These are phyloP conservation scores for Catamblyrhynchus diadema DNA, from an alignment of 2,797 vertebrate genomes.

Conservation along the genomic window DNA sequence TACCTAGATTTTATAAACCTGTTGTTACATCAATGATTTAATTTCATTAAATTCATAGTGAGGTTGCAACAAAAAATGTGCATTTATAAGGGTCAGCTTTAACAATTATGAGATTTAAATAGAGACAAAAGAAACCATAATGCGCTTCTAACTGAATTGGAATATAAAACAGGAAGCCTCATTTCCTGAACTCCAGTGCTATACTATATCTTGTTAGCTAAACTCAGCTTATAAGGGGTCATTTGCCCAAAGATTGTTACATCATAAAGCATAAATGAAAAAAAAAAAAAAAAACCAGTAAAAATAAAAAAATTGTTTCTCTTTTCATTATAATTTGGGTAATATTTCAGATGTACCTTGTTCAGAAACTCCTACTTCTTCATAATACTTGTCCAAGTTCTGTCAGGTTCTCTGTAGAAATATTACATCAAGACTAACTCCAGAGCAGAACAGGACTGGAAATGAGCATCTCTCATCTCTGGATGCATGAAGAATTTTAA, in stretches of 20 bases:
- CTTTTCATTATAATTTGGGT: background rate
- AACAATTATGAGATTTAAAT: constrained; percentile 30
- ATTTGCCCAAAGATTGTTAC: background rate
- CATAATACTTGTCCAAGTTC: background rate
- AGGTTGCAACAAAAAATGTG: background rate
- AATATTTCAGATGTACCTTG: background rate
- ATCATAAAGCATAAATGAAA: background rate
- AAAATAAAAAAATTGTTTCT: background rate
- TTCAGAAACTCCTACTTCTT: background rate
- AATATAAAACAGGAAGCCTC: background rate
- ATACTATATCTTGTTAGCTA: background rate
- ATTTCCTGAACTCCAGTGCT: constrained; percentile 16
- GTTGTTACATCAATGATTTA: background rate
- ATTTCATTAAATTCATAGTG: background rate
- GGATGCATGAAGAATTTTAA: background rate
- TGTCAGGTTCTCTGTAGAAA: background rate
- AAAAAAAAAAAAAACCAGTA: background rate
- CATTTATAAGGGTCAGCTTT: constrained; percentile 4
- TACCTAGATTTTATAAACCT: background rate
- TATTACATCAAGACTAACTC: background rate
- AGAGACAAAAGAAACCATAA: constrained; percentile 26
- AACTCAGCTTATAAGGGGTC: background rate
- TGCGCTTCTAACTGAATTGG: background rate
- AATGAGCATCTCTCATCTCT: background rate
- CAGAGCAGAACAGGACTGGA: background rate